These are phyloP conservation scores for Neodontobutis hainanensis DNA, from an alignment of 2,113 vertebrate genomes.

Conservation along the genomic window DNA sequence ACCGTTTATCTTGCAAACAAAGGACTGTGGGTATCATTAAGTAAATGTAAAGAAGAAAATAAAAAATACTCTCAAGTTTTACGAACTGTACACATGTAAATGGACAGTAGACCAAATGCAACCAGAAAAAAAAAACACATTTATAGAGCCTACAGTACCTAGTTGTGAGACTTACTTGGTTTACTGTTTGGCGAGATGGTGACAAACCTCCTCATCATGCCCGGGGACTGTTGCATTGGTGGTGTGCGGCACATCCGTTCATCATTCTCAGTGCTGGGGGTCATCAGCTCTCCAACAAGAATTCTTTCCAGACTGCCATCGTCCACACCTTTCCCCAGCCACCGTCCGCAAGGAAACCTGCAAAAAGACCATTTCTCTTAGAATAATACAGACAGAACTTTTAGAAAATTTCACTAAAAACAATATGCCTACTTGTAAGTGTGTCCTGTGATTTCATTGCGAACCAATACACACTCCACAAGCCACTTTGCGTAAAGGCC, in stretches of 20 bases:
- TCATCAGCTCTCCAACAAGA: constrained; percentile 93
- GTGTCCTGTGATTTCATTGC: constrained; percentile 97
- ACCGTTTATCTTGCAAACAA: not conserved
- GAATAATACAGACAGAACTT: not conserved
- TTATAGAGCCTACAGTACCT: too few relatives aligned
- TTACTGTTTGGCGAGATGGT: constrained; percentile 96
- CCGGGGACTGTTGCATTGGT: constrained; percentile 95
- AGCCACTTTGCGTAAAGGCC: constrained; percentile 98
- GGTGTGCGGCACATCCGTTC: constrained; percentile 94
- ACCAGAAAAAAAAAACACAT: not conserved
- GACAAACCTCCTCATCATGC: constrained; percentile 97
- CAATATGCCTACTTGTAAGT: constrained; percentile 88
- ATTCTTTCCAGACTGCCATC: constrained; percentile 96
- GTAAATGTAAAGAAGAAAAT: too few relatives aligned
- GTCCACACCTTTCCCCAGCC: constrained; percentile 97
- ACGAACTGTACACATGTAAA: not conserved
- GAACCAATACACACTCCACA: constrained; percentile 93
- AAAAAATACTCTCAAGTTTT: too few relatives aligned
- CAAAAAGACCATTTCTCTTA: not conserved
- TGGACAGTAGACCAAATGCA: not conserved
- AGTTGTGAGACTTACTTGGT: constrained; percentile 84
- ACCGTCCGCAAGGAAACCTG: constrained; percentile 97
- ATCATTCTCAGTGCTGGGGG: constrained; percentile 86
- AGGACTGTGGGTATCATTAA: not conserved
- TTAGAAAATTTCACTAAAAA: not conserved